Evolutionary conservation across 2,113 vertebrate species (phyloP).

Genomic region (Emydocephalus ijimae): DNA sequence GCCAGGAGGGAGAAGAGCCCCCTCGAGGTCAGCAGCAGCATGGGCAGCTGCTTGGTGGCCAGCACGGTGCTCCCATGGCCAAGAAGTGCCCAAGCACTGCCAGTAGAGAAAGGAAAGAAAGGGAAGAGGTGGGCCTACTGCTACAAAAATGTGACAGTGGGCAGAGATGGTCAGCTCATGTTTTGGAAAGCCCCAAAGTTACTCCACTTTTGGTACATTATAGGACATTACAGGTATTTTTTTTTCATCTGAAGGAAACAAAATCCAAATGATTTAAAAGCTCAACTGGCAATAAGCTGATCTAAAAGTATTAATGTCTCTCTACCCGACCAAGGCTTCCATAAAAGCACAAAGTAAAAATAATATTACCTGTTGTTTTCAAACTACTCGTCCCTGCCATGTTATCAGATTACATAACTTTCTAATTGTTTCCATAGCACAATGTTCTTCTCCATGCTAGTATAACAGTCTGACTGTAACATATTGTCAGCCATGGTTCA

Average conservation of each 20-base stretch:
- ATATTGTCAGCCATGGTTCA: not conserved
- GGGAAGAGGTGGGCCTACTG: not conserved
- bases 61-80: no score
- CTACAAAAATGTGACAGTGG: not conserved
- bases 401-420: not conserved
- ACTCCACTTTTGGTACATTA: not conserved
- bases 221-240: not conserved
- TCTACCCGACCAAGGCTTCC: not conserved
- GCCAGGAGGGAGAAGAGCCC: no score
- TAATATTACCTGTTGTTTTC: not conserved
- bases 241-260: not conserved
- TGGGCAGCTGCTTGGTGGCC: no score
- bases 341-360: not conserved
- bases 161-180: not conserved
- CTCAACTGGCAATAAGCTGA: not conserved
- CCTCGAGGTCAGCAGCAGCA: no score
- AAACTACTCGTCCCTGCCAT: not conserved
- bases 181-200: not conserved
- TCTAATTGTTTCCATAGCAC: not conserved
- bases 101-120: not conserved
- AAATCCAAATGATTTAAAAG: not conserved
- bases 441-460: not conserved
- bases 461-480: not conserved
- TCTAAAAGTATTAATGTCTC: not conserved
- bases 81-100: no score